phyloP scores from a whole-genome alignment of 2,113 vertebrate genomes.

The Coracopsis vasa region DNA sequence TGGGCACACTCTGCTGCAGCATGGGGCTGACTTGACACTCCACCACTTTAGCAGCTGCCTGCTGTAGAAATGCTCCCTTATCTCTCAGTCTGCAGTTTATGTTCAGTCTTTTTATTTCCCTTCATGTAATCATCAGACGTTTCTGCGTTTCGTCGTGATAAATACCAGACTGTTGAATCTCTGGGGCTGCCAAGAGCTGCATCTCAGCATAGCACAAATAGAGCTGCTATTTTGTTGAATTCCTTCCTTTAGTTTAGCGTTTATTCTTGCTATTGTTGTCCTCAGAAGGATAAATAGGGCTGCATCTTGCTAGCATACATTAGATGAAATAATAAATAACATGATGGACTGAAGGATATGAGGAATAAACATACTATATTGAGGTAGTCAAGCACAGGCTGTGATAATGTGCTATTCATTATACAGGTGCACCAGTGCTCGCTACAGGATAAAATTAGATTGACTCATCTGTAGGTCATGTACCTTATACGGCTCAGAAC shows the following conservation, averaged over 20 bases:
- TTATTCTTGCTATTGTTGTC: constrained; percentile 39
- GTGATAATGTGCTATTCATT: constrained; percentile 24
- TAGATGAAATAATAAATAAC: constrained; percentile 34
- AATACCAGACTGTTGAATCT: constrained; percentile 67
- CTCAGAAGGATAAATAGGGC: constrained; percentile 6
- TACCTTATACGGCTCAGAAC: not conserved
- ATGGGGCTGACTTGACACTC: not conserved
- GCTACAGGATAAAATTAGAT: constrained; percentile 31
- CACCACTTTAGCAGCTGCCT: not conserved
- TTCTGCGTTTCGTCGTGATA: not conserved
- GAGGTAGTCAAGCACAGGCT: not conserved
- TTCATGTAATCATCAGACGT: constrained; percentile 45
- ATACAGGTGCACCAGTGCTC: constrained; percentile 21
- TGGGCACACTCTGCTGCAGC: not conserved
- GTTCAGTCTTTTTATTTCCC: constrained; percentile 32
- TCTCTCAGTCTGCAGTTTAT: constrained; percentile 19
- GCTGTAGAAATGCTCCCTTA: not conserved
- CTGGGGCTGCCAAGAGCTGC: constrained; percentile 45
- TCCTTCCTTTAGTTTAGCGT: constrained; percentile 35
- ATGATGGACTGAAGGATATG: not conserved
- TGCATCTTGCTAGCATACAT: not conserved
- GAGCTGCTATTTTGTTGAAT: constrained; percentile 28
- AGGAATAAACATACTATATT: not conserved
- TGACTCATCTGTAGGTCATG: constrained; percentile 13
- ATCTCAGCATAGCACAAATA: constrained; percentile 31